Evolutionary conservation across 2,888 invertebrate species (phyloP).

Genomic region (Mythimna lalbum): DNA sequence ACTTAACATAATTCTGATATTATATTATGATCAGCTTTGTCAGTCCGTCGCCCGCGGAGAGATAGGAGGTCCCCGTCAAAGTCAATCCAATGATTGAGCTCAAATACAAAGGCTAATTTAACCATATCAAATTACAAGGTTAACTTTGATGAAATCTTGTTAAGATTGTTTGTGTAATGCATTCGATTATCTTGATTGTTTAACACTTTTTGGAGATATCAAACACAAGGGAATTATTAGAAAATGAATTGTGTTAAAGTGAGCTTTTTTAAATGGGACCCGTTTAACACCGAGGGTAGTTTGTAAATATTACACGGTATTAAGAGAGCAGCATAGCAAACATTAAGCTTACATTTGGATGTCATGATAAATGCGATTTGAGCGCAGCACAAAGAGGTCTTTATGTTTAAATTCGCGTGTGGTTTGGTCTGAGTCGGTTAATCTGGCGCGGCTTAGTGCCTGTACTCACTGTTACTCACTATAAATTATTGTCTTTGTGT

Average conservation of each 20-base stretch:
- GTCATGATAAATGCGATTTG: constrained; percentile 68
- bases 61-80: constrained; percentile 42
- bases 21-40: constrained; percentile 38
- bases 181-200: not conserved
- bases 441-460: constrained; percentile 79
- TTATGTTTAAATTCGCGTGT: constrained; percentile 76
- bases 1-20: constrained; percentile 28
- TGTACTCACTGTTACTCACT: constrained; percentile 74
- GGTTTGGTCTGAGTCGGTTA: constrained; percentile 77
- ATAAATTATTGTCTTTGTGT: constrained; percentile 85
- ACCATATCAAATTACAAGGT: constrained; percentile 37
- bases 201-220: not conserved
- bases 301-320: constrained; percentile 43
- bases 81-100: constrained; percentile 41
- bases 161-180: constrained; percentile 5
- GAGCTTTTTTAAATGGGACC: not conserved
- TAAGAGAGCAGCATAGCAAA: constrained; percentile 36
- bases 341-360: constrained; percentile 58
- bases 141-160: constrained; percentile 19
- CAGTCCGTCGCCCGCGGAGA: constrained; percentile 28
- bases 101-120: constrained; percentile 46
- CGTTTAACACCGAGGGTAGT: constrained; percentile 23
- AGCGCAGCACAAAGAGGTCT: constrained; percentile 70
- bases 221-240: not conserved
- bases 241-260: constrained; percentile 16